Evolutionary conservation across 1,140 invertebrate species (phyloP).

Genomic region (Drosophila murphyi): DNA sequence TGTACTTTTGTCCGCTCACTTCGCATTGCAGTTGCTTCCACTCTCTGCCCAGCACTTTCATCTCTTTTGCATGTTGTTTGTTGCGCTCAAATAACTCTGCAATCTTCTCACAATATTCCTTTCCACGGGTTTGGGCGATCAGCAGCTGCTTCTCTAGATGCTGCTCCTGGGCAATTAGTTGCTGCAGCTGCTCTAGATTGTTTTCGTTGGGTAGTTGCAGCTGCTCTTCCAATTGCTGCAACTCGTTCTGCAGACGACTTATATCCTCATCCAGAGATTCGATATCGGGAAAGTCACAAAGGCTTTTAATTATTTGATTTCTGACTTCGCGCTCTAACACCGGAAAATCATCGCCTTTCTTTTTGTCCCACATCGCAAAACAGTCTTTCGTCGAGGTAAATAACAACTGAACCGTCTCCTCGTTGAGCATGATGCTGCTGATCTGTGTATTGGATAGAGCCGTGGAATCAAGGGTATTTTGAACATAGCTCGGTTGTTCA

Average conservation of each 20-base stretch:
- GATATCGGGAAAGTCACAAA: slow-evolving; percentile 19
- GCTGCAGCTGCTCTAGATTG: slow-evolving; percentile 3
- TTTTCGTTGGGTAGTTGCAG: slow-evolving; percentile 3
- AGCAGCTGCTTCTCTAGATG: slow-evolving; percentile 12
- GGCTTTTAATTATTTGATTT: slow-evolving; percentile 16
- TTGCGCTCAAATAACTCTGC: neutral
- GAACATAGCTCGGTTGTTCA: slow-evolving; percentile 57
- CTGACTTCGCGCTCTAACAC: slow-evolving; percentile 12
- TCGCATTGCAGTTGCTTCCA: slow-evolving; percentile 22
- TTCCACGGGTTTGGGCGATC: neutral
- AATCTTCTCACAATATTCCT: slow-evolving; percentile 12
- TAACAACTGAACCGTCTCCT: slow-evolving; percentile 32
- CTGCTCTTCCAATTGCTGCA: slow-evolving; percentile 28
- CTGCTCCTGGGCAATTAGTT: slow-evolving; percentile 8
- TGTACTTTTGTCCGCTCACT: slow-evolving; percentile 38
- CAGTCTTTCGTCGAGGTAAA: slow-evolving; percentile 24
- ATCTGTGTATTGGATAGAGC: slow-evolving; percentile 45
- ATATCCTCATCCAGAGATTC: slow-evolving; percentile 5
- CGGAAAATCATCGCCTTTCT: slow-evolving; percentile 26
- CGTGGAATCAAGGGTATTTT: slow-evolving; percentile 45
- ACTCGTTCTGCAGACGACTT: slow-evolving; percentile 5
- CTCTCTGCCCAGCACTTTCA: neutral
- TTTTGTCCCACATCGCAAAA: slow-evolving; percentile 35
- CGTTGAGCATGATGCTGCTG: slow-evolving; percentile 9
- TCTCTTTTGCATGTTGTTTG: slow-evolving; percentile 1